phyloP scores from a whole-genome alignment of 2,888 invertebrate species.

The Platycnemis pennipes region DNA sequence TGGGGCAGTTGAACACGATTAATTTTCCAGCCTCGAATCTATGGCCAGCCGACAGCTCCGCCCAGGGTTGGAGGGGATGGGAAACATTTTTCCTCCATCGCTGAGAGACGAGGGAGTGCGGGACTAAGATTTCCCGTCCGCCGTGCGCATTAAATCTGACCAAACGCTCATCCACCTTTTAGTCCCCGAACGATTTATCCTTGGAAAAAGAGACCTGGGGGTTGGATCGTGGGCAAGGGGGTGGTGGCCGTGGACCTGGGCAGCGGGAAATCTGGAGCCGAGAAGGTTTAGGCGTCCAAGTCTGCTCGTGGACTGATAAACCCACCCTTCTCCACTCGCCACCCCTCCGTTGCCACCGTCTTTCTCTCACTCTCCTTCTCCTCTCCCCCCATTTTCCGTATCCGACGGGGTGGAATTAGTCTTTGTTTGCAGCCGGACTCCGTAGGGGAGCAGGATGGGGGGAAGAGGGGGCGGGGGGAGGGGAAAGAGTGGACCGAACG shows the following conservation, averaged over 20 bases:
- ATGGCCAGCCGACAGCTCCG: background rate
- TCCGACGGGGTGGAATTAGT: conserved; percentile 40
- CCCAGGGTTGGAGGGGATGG: background rate
- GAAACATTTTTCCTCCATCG: background rate
- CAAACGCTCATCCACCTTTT: conserved; percentile 5
- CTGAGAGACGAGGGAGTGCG: background rate
- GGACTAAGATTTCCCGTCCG: background rate
- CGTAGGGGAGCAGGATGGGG: background rate
- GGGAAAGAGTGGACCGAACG: background rate
- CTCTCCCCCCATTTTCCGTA: background rate
- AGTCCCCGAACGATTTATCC: background rate
- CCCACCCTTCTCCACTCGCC: background rate
- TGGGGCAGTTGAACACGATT: background rate
- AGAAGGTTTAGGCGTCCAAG: background rate
- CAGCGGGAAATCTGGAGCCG: background rate
- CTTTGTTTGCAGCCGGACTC: conserved; percentile 59
- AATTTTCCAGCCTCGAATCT: background rate
- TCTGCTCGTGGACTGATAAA: conserved; percentile 49
- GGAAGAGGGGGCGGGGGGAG: background rate
- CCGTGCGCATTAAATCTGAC: background rate
- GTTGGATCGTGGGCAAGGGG: background rate
- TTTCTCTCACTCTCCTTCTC: too few species aligned
- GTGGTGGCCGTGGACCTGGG: background rate
- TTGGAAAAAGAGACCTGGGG: background rate
- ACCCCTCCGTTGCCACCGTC: background rate